Conservation (phyloP, 2,113 vertebrate species). For the Meleagris gallopavo region DNA sequence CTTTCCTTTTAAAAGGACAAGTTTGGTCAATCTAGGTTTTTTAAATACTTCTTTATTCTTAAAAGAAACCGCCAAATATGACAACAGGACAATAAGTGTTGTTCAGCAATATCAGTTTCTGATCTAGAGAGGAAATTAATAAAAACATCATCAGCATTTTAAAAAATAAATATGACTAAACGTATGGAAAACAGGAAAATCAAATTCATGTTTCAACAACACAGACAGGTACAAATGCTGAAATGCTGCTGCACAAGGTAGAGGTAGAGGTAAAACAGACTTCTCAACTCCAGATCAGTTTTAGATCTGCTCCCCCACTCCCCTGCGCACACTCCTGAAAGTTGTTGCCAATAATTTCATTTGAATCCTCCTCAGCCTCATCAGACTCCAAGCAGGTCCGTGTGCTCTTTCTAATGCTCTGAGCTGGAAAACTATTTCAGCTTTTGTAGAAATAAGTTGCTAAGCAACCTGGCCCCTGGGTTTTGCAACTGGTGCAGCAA, state of each 20-base stretch:
- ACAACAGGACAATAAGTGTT: constrained; percentile 25
- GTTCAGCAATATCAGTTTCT: constrained; percentile 41
- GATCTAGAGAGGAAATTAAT: constrained; percentile 46
- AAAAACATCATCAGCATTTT: constrained; percentile 28
- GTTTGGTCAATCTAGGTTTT: constrained; percentile 23
- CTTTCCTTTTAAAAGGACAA: not conserved
- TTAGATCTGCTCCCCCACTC: not conserved
- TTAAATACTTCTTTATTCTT: constrained; percentile 66
- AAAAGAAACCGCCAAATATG: constrained; percentile 31
- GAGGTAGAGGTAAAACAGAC: constrained; percentile 60
- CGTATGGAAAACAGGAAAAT: not conserved
- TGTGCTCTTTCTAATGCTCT: not conserved
- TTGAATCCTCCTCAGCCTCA: constrained; percentile 3
- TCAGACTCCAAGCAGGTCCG: not conserved
- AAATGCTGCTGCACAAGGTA: constrained; percentile 51
- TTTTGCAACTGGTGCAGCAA: not conserved
- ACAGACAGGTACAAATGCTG: constrained; percentile 40
- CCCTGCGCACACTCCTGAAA: not conserved
- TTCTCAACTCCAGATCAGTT: constrained; percentile 30
- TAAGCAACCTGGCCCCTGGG: constrained; percentile 16
- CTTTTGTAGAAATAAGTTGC: constrained; percentile 38
- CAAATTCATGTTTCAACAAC: constrained; percentile 23
- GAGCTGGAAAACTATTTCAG: constrained; percentile 24
- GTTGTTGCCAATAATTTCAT: not conserved
- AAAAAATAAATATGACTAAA: constrained; percentile 67